Base-by-base conservation (phyloP, 2,113 vertebrate genomes). In the Notiomystis cincta region DNA sequence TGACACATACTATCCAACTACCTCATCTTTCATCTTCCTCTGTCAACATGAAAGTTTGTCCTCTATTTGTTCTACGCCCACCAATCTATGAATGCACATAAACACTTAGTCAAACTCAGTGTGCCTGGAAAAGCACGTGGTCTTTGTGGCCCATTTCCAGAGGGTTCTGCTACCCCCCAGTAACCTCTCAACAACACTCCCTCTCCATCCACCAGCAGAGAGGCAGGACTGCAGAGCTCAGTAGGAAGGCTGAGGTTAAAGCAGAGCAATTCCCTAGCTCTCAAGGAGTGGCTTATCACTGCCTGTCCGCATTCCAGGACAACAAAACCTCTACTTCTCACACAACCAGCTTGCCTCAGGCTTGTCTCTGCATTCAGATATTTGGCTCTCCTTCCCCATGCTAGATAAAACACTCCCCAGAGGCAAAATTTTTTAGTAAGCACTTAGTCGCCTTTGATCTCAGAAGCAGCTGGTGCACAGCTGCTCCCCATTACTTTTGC, bases 401-500 rank as follows among this genome's bases (percentile, higher is more conserved):
- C 40, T 45, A 82, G 93, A 96, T 88, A 89, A 95, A 95, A 84
- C 78, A 60, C 65, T 89, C 94, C 93, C 80, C 65, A 53, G 61
- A 87, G 73, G 83, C 73, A 89, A 47, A 88, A 76, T 57, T 84
- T 78, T 90, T 82, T 22, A n/a, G 77, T 45, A 86, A 94, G 91
- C 77, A 45, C 70, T 89, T 61, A 51, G n/a, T 83, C 3, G 18
- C 23, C 81, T 96, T 89, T 93, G 87, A 95, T 91, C 91, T 84
- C 72, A 45, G 61, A 58, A 89, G 83, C 95, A 92, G 94, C 93
- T 95, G 96, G 64, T 56, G 73, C 33, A 87, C 93, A 97, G 96
- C 96, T 96, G 94, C 78, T 93, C 73, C 30, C n/a, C 50, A 38
- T 87, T 56, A 51, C 83, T 87, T 95, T 3, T 65, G 65, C 53